These are phyloP conservation scores for Sinelater perroti DNA, from an alignment of 2,888 invertebrate genomes.

Conservation along the genomic window DNA sequence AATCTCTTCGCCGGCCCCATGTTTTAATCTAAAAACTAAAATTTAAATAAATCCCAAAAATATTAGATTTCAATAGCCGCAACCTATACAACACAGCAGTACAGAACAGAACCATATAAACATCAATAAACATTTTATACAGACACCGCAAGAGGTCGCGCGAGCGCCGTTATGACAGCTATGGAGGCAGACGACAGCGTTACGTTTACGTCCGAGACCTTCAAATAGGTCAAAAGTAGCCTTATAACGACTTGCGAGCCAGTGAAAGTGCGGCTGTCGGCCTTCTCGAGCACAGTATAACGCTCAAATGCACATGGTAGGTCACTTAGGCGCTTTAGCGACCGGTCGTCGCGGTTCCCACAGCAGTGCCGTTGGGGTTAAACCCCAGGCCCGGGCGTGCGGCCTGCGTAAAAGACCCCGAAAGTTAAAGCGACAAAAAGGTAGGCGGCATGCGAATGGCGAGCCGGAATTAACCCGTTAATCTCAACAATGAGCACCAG, in stretches of 20 bases:
- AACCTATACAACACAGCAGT: too few relatives aligned
- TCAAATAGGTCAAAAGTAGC: conserved; percentile 23
- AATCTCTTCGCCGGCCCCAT: too few relatives aligned
- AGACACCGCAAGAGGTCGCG: neutral
- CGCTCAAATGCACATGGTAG: conserved; percentile 34
- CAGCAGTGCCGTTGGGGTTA: conserved; percentile 34
- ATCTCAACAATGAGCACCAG: too few relatives aligned
- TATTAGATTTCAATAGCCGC: too few relatives aligned
- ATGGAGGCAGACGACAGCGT: conserved; percentile 14
- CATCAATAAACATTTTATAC: too few relatives aligned
- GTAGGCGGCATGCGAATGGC: conserved; percentile 35
- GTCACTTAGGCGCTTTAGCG: conserved; percentile 24
- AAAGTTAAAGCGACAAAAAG: conserved; percentile 39
- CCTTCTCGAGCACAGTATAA: conserved; percentile 21
- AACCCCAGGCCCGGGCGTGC: conserved; percentile 31
- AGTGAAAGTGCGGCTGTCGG: conserved; percentile 26
- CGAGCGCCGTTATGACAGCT: neutral
- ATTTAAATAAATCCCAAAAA: too few relatives aligned
- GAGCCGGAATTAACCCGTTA: conserved; percentile 10
- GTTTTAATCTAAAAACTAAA: too few relatives aligned
- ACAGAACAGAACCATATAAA: too few relatives aligned
- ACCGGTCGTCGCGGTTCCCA: conserved; percentile 31
- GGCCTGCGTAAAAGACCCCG: conserved; percentile 37
- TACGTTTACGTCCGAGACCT: conserved; percentile 21
- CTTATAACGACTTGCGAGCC: conserved; percentile 11